phyloP scores from a whole-genome alignment of 2,888 invertebrate species.

The Macroteleia sp. region DNA sequence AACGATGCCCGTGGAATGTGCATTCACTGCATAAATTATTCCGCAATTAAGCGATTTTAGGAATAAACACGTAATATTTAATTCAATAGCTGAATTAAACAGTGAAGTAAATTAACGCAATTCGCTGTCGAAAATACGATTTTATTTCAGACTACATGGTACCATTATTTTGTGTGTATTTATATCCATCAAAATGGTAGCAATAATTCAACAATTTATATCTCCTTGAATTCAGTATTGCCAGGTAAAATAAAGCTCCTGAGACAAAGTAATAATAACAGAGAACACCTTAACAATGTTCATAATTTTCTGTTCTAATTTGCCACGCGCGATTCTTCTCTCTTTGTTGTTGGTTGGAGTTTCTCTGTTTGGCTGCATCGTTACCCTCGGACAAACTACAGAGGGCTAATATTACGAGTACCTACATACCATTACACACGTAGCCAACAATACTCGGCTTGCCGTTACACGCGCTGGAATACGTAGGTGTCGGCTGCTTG shows the following conservation, averaged over 20 bases:
- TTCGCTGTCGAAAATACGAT: conserved; percentile 17
- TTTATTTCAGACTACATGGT: conserved; percentile 15
- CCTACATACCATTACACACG: conserved; percentile 79
- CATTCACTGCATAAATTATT: conserved; percentile 25
- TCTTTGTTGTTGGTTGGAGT: conserved; percentile 5
- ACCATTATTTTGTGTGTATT: conserved; percentile 35
- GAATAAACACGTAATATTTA: conserved; percentile 27
- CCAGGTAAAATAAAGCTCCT: conserved; percentile 25
- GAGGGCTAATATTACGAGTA: conserved; percentile 78
- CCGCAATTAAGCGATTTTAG: conserved; percentile 27
- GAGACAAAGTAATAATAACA: conserved; percentile 46
- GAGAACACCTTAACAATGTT: conserved; percentile 33
- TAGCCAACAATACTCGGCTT: conserved; percentile 72
- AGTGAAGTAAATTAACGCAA: conserved; percentile 13
- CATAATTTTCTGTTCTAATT: conserved; percentile 53
- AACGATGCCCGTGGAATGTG: not conserved
- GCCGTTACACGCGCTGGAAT: conserved; percentile 70
- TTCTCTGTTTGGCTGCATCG: conserved; percentile 38
- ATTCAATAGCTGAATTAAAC: conserved; percentile 29
- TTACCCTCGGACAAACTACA: conserved; percentile 72
- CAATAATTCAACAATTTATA: conserved; percentile 8
- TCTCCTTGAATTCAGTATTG: conserved; percentile 1
- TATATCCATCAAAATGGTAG: conserved; percentile 31
- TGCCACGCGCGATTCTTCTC: conserved; percentile 41
- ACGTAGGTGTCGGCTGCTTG: conserved; percentile 73